A percentile compares a stretch with the other conserved stretches of the same genome.
These are phyloP conservation scores for Plagodis dolabraria DNA, from an alignment of 2,888 invertebrate species.

Conservation along the genomic window DNA sequence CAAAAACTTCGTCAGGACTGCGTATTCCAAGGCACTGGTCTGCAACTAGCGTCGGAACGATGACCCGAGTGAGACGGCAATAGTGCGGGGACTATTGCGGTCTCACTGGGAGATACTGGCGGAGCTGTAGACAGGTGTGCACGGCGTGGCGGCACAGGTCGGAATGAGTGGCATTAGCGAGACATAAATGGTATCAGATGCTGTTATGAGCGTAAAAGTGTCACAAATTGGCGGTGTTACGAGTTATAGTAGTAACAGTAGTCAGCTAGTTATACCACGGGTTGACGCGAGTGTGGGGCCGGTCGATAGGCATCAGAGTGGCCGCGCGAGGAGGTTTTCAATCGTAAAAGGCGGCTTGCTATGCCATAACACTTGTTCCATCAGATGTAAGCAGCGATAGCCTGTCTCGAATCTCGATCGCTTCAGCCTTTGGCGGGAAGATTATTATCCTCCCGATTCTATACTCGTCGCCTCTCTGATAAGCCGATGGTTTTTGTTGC, in stretches of 20 bases:
- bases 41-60: too few relatives aligned
- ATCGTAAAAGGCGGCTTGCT: slow-evolving; percentile 71
- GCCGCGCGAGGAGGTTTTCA: slow-evolving; percentile 60
- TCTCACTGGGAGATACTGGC: too few relatives aligned
- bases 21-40: too few relatives aligned
- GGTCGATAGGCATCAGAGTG: slow-evolving; percentile 70
- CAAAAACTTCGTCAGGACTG: too few relatives aligned
- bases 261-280: slow-evolving; percentile 65
- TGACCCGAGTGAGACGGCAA: too few relatives aligned
- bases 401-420: slow-evolving; percentile 40
- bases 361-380: slow-evolving; percentile 78
- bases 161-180: slow-evolving; percentile 51
- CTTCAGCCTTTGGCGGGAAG: slow-evolving; percentile 57
- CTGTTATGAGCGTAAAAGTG: slow-evolving; percentile 70
- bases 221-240: slow-evolving; percentile 65
- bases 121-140: too few relatives aligned
- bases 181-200: slow-evolving; percentile 61
- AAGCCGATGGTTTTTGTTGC: slow-evolving; percentile 17
- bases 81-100: too few relatives aligned
- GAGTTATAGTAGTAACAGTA: slow-evolving; percentile 40
- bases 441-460: slow-evolving; percentile 60
- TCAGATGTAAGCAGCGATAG: slow-evolving; percentile 71
- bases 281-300: slow-evolving; percentile 68
- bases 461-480: slow-evolving; percentile 42
- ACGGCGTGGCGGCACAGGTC: too few relatives aligned